Conservation (phyloP, 1,140 invertebrate species). For the Lepidotrigona ventralis region DNA sequence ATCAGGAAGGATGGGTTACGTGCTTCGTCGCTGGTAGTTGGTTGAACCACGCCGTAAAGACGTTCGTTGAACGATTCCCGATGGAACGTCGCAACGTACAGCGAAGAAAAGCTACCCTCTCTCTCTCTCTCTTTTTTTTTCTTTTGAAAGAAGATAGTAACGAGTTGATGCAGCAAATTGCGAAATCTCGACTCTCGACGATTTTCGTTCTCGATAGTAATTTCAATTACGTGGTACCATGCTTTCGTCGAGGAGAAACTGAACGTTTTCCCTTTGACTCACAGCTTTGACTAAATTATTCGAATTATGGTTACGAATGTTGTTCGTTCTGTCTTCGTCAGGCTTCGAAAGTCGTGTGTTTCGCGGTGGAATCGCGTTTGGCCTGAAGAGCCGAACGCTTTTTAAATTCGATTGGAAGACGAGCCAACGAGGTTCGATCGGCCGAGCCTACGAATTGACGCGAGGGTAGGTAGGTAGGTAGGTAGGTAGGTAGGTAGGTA, state of each 20-base stretch:
- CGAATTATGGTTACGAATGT: too few species aligned
- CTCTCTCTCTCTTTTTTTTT: too few species aligned
- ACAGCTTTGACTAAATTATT: too few species aligned
- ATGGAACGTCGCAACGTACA: too few species aligned
- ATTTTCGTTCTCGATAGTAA: constrained; percentile 10
- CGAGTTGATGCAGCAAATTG: constrained; percentile 13
- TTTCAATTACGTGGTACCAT: constrained; percentile 42
- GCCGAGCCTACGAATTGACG: constrained; percentile 22
- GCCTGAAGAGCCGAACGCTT: background rate
- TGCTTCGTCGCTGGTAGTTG: constrained; percentile 3
- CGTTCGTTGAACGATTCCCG: too few species aligned
- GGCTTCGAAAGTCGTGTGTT: too few species aligned
- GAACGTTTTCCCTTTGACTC: background rate
- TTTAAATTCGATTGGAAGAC: constrained; percentile 10
- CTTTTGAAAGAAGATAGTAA: constrained; percentile 9
- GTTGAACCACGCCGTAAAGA: too few species aligned
- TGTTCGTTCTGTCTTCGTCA: too few species aligned
- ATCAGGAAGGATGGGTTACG: background rate
- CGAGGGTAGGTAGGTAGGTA: background rate
- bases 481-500: too few species aligned
- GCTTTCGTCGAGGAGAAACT: too few species aligned
- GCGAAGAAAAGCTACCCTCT: background rate
- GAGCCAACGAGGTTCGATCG: background rate
- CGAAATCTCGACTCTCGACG: background rate
- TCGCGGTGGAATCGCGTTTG: too few species aligned